These are phyloP conservation scores for Sepiola atlantica DNA, from an alignment of 2,888 invertebrate genomes.

Conservation along the genomic window DNA sequence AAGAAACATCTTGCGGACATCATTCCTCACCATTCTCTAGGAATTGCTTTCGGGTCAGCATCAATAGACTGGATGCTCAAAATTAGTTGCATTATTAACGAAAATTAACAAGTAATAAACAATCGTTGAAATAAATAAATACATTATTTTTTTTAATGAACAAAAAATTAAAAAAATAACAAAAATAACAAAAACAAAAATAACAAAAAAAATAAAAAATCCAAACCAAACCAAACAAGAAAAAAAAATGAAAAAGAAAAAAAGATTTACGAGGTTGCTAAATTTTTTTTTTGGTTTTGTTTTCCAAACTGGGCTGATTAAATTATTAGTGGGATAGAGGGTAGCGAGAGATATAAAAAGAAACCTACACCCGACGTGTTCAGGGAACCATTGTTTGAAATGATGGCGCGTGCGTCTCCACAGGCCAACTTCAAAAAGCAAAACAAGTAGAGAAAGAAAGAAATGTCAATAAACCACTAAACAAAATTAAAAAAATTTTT, in stretches of 20 bases:
- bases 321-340: not conserved
- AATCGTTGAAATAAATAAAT: too few species aligned
- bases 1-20: not conserved
- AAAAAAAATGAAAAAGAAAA: too few species aligned
- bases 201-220: not conserved
- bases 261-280: too few species aligned
- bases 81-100: not conserved
- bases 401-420: conserved; percentile 69
- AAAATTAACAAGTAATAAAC: not conserved
- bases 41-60: not conserved
- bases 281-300: too few species aligned
- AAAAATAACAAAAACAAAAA: too few species aligned
- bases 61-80: not conserved
- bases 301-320: conserved; percentile 10
- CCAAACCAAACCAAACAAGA: too few species aligned
- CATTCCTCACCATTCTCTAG: not conserved
- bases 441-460: conserved; percentile 52
- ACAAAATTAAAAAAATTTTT: conserved; percentile 47
- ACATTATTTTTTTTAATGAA: not conserved
- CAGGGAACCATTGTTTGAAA: conserved; percentile 62
- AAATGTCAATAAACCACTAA: conserved; percentile 43
- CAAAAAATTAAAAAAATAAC: not conserved
- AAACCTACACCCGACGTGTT: conserved; percentile 52
- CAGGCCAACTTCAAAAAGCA: conserved; percentile 66
- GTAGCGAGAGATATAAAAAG: conserved; percentile 37